Conservation (phyloP, 2,797 vertebrate species). For the Sebastes reedi region DNA sequence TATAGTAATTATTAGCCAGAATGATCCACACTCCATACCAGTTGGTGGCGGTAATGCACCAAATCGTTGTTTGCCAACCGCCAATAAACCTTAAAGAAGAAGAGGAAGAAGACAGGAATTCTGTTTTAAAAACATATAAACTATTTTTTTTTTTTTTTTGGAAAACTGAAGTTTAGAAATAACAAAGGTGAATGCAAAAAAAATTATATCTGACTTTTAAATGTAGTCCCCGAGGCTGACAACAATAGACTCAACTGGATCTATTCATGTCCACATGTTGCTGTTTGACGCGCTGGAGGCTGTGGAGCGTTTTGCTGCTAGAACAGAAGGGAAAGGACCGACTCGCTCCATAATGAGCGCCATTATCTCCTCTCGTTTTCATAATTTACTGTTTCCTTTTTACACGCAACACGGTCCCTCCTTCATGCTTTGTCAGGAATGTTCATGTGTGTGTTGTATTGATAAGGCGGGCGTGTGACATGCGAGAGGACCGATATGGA, state of each 20-base stretch:
- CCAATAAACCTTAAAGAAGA: no score
- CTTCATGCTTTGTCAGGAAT: slow-evolving; percentile 75
- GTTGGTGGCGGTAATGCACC: no score
- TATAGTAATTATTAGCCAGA: no score
- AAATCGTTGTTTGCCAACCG: no score
- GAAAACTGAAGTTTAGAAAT: accelerated
- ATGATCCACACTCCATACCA: no score
- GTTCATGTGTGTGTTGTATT: slow-evolving; percentile 74
- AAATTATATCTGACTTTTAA: not conserved
- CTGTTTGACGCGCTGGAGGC: slow-evolving; percentile 19
- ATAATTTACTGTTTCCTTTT: slow-evolving; percentile 51
- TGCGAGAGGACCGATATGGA: slow-evolving; percentile 66
- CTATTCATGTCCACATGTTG: slow-evolving; percentile 36
- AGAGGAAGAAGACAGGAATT: no score
- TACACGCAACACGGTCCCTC: slow-evolving; percentile 31
- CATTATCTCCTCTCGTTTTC: slow-evolving; percentile 43
- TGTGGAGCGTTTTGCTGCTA: slow-evolving; percentile 49
- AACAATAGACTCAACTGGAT: slow-evolving; percentile 36
- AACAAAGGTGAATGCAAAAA: accelerated
- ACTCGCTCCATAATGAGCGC: slow-evolving; percentile 17
- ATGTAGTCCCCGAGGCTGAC: not conserved
- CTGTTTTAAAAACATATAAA: accelerated
- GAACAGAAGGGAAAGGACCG: slow-evolving; percentile 72
- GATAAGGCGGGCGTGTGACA: slow-evolving; percentile 73
- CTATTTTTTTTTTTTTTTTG: not conserved